Base-by-base conservation (phyloP, 1,140 invertebrate genomes). In the Chelonus insularis region DNA sequence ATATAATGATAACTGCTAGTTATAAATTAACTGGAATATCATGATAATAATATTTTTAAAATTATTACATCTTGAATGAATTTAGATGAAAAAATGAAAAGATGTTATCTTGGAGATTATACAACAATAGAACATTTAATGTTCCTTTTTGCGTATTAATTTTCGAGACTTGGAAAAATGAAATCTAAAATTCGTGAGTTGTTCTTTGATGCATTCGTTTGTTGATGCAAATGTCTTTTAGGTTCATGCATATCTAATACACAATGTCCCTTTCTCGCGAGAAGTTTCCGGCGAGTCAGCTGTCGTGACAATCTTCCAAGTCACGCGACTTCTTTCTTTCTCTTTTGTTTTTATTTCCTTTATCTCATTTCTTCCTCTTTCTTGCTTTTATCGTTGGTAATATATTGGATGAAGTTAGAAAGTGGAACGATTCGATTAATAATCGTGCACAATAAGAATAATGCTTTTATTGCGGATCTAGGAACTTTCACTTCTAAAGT, bases 341-440 rank as follows among this genome's bases (percentile, higher is more conserved):
- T 36, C 18, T 50, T 18, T 45, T 45, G 9, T 7, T 16, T 45
- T 45, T 45, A 45, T 45, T 56, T 51, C 58, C 50, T 62, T 52
- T 56, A 25, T 59, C 54, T 62, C 29, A 54, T 18, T 61, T 59
- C 56, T 43, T 57, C 2, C 5, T 3, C 37, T 29, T 21, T 20
- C 16, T 52, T 29, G 8, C 11, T 6, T 12, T 34, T 21, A 29
- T 29, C 43, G 11, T 7, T 11, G 14, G 52, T 18, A 48, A 66
- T 66, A 64, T 62, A 67, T 64, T 51, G 25, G 63, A 47, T 47
- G 56, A 37, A 60, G 39, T 68, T 68, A 70, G 69, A 70, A 70
- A 70, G 65, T 70, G 67, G 63, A 68, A 71, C 63, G 60, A 64
- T 67, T 65, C 63, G 55, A 68, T 68, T 71, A 67, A 71, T 71